Conservation (phyloP, 2,113 vertebrate species). For the Tringa solitaria region DNA sequence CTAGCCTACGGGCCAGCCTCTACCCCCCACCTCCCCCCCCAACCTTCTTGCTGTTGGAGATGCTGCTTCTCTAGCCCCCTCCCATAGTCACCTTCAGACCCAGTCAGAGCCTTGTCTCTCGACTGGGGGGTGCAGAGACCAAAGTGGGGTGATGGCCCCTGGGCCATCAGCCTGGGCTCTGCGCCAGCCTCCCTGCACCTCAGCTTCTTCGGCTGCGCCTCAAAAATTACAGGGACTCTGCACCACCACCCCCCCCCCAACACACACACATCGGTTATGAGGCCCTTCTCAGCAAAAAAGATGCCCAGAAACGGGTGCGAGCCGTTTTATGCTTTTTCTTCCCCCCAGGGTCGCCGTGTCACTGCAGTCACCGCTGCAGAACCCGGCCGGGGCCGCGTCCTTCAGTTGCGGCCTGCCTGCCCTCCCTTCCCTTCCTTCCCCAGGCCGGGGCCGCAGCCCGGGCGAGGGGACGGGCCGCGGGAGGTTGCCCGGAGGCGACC, state of each 20-base stretch:
- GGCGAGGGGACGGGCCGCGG: background rate
- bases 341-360: rapidly evolving
- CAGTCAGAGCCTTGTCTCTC: background rate
- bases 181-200: background rate
- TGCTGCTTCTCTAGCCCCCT: too few relatives aligned
- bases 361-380: too few relatives aligned
- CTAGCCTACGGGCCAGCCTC: background rate
- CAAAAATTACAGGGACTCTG: background rate
- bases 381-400: too few relatives aligned
- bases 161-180: rapidly evolving
- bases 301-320: rapidly evolving
- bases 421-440: rapidly evolving
- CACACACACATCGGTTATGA: background rate
- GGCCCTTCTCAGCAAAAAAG: background rate
- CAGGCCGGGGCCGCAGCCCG: too few relatives aligned
- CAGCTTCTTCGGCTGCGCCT: background rate
- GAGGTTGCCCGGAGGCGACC: background rate
- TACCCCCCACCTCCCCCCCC: too few relatives aligned
- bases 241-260: too few relatives aligned
- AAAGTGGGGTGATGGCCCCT: rapidly evolving
- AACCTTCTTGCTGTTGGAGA: background rate
- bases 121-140: rapidly evolving
- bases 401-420: background rate
- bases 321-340: too few relatives aligned
- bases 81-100: background rate